Base-by-base conservation (phyloP, 1,140 invertebrate species). In the Physella acuta region DNA sequence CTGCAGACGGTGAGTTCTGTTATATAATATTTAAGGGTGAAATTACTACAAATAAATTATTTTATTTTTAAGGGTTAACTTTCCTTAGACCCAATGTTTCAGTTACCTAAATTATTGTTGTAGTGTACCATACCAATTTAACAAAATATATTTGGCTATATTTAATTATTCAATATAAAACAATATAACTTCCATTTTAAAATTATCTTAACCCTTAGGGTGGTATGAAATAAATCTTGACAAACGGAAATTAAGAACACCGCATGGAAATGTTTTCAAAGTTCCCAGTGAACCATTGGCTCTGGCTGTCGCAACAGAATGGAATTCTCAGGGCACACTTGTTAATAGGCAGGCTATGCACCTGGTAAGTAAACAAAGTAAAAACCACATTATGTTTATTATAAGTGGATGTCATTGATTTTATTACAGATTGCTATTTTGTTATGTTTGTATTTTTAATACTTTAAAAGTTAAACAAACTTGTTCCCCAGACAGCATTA, bases 301-400 rank as follows among this genome's bases (percentile, higher is more conserved):
- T 20, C 86, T 96, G 66, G 94, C 93, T 20, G 89, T 98, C 49
- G 93, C 94, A 3, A 89, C 91, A 58, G 95, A 98, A 88, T 98
- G 95, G 93, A 83, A 84, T 60, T 85, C 90, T n/a, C 94, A 98
- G 82, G 89, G 90, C 71, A 88, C 92, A 44, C 86, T 87, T 68
- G 92, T 98, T 68, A 85, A 91, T 67, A 90, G 89, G 77, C 90
- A 90, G 68, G 88, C 87, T 64, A 97, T 97, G 94, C 94, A 97
- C 84, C 86, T 98, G 85, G 93, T 94, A 89, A 58, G n/a, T n/a
- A n/a, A n/a, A n/a, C n/a, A n/a, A n/a, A n/a, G n/a, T n/a, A n/a
- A n/a, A n/a, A n/a, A n/a, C n/a, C n/a, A n/a, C n/a, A n/a, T n/a
- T 49, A 14, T 11, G 11, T 49, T n/a, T n/a, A n/a, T n/a, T n/a